Percentiles rank a stretch among this genome's conserved stretches.
Evolutionary conservation across 2,888 invertebrate species (phyloP).

Genomic region (Campoplex capitator): DNA sequence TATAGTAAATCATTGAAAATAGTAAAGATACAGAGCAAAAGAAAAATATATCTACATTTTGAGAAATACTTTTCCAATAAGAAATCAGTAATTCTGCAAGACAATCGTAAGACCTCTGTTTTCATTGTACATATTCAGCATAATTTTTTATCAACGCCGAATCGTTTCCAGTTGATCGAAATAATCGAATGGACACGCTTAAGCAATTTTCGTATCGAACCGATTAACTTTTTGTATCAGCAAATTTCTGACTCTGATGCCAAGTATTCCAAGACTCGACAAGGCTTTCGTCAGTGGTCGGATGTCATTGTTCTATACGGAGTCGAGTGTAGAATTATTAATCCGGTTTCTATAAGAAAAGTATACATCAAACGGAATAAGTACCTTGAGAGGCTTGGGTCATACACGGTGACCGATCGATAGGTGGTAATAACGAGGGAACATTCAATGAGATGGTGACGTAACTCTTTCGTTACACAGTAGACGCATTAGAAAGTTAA

Average conservation of each 20-base stretch:
- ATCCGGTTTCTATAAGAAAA: conserved; percentile 4
- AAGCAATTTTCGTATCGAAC: too few species aligned
- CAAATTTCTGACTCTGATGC: too few species aligned
- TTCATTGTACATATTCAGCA: background rate
- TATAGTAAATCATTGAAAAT: background rate
- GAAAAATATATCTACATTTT: background rate
- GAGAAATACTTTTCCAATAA: background rate
- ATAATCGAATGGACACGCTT: background rate
- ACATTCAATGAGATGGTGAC: conserved; percentile 32
- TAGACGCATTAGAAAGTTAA: conserved; percentile 53
- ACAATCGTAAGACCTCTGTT: background rate
- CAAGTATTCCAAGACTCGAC: background rate
- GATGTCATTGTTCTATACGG: background rate
- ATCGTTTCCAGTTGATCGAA: background rate
- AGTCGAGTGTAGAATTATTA: background rate
- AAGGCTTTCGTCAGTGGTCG: background rate
- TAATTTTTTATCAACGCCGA: background rate
- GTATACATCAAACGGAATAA: background rate
- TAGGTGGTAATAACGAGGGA: conserved; percentile 30
- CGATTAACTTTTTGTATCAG: too few species aligned
- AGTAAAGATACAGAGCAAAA: background rate
- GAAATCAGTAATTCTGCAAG: background rate
- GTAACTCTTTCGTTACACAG: conserved; percentile 50
- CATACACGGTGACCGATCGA: conserved; percentile 28
- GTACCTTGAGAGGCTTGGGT: conserved; percentile 7